Percentiles rank a stretch among this genome's conserved stretches.
phyloP scores from a whole-genome alignment of 2,888 invertebrate species.

The Tipula confusa region DNA sequence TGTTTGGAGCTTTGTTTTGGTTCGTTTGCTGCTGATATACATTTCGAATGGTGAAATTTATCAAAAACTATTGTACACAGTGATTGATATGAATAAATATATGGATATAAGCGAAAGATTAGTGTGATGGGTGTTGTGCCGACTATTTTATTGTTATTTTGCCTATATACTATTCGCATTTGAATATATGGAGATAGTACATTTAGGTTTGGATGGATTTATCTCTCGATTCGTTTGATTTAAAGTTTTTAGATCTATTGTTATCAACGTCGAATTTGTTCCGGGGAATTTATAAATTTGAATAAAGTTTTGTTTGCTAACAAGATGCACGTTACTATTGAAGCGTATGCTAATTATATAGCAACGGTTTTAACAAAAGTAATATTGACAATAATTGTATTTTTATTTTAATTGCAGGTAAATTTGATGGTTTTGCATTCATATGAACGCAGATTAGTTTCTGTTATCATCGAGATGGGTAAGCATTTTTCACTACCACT shows the following conservation, averaged over 20 bases:
- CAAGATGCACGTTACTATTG: not conserved
- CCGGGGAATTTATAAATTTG: not conserved
- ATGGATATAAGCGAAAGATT: not conserved
- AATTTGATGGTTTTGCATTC: not conserved
- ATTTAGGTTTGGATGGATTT: not conserved
- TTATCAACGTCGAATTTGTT: not conserved
- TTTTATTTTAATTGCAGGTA: not conserved
- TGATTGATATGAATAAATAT: not conserved
- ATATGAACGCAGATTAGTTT: no score
- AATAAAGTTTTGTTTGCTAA: not conserved
- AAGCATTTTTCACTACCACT: no score
- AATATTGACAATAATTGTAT: not conserved
- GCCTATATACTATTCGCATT: no score
- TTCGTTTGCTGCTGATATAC: not conserved
- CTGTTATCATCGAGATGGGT: no score
- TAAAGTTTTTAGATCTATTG: not conserved
- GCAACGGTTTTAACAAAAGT: no score
- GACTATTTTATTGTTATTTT: not conserved
- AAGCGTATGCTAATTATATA: not conserved
- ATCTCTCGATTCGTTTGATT: not conserved
- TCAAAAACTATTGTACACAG: not conserved
- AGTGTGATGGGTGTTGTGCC: not conserved
- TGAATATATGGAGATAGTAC: not conserved
- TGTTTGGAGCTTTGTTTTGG: not conserved
- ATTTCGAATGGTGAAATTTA: not conserved